These are phyloP conservation scores for Drosophila pseudoobscura DNA, from an alignment of 1,140 invertebrate species.

Conservation along the genomic window DNA sequence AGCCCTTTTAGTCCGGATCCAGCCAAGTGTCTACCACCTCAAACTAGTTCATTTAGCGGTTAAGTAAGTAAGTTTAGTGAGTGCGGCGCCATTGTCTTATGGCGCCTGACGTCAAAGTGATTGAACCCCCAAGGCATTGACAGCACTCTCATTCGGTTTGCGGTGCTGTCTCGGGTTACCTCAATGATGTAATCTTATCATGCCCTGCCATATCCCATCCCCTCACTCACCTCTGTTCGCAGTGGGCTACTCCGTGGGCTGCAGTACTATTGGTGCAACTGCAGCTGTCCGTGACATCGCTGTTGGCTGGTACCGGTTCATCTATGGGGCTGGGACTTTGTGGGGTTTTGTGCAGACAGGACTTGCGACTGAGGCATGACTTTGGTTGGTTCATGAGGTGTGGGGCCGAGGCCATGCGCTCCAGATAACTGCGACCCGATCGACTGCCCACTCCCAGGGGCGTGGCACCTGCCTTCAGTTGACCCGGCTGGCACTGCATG, in stretches of 20 bases:
- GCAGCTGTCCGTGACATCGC: conserved; percentile 39
- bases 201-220: neutral
- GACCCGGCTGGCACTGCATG: conserved; percentile 41
- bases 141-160: conserved; percentile 9
- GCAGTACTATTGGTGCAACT: conserved; percentile 23
- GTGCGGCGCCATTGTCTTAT: conserved; percentile 40
- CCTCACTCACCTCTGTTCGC: conserved; percentile 65
- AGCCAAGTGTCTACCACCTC: conserved; percentile 17
- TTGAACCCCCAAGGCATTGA: conserved; percentile 28
- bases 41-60: conserved; percentile 71
- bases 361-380: conserved; percentile 78
- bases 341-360: conserved; percentile 69
- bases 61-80: conserved; percentile 17
- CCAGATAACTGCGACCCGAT: conserved; percentile 69
- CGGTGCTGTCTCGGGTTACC: conserved; percentile 40
- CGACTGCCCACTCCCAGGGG: conserved; percentile 66
- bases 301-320: conserved; percentile 28
- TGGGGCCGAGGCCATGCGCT: conserved; percentile 75
- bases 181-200: conserved; percentile 41
- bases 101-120: conserved; percentile 50
- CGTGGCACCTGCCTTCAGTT: conserved; percentile 57
- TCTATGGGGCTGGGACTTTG: conserved; percentile 40
- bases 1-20: conserved; percentile 26
- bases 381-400: conserved; percentile 64
- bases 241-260: conserved; percentile 32